These are phyloP conservation scores for Cricetomys ansorgei DNA, from an alignment of 2,113 vertebrate species.

Conservation along the genomic window DNA sequence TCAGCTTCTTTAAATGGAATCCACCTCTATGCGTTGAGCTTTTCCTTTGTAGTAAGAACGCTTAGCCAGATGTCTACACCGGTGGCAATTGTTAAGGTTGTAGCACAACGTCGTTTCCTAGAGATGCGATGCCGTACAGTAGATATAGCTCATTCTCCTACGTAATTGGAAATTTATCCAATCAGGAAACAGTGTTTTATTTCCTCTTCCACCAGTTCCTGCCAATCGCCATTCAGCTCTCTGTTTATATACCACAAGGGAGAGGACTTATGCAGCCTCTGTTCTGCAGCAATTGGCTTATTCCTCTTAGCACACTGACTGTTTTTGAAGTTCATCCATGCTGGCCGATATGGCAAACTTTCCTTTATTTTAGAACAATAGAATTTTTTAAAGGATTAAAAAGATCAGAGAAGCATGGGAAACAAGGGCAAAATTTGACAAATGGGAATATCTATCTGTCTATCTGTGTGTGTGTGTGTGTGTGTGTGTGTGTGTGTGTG, in stretches of 20 bases:
- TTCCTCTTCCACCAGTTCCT: rapidly evolving
- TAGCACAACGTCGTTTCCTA: background rate
- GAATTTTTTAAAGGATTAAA: too few relatives aligned
- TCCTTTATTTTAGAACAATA: background rate
- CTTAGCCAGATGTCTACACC: background rate
- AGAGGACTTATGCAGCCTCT: background rate
- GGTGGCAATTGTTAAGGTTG: background rate
- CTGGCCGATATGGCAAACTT: background rate
- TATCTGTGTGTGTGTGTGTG: too few relatives aligned
- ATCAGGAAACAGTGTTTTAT: rapidly evolving
- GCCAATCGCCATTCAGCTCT: background rate
- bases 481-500: too few relatives aligned
- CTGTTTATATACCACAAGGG: too few relatives aligned
- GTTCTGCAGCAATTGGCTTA: background rate
- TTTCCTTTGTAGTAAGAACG: background rate
- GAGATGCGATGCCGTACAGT: rapidly evolving
- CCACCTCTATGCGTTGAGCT: background rate
- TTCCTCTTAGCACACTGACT: background rate
- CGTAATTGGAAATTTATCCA: background rate
- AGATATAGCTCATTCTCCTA: background rate
- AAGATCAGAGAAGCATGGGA: background rate
- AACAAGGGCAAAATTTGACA: background rate
- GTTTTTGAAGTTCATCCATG: background rate
- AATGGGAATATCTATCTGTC: too few relatives aligned
- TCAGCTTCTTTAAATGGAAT: background rate